Base-by-base conservation (phyloP, 2,797 vertebrate genomes). In the Rhinophrynus dorsalis region DNA sequence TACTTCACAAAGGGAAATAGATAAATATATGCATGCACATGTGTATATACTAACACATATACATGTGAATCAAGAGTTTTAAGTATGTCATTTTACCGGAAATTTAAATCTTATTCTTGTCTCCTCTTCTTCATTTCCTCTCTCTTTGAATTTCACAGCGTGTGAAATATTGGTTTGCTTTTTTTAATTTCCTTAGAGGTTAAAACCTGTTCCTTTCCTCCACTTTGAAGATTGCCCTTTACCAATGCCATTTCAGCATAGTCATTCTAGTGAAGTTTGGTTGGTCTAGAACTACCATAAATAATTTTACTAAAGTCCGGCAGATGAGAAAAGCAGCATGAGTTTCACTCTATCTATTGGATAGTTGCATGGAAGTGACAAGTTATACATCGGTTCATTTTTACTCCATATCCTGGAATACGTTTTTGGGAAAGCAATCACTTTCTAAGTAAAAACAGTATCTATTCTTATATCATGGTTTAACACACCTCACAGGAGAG, bases 141-240 rank as follows among this genome's bases (percentile, higher is more conserved):
- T 51, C 26, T 33, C 69, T 66, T 65, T 72, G 45, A 72, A 51
- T 65, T 72, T 72, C 69, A 73, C 69, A 73, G 69, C 69, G 30
- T 73, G 69, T 59, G 45, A 44, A 73, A 73, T 66, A 73, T 59
- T 51, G 69, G 54, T 66, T 73, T 59, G 23, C 38, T 56, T 66
- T 56, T 64, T 47, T 51, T 73, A 48, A 73, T 73, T 73, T 73
- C 69, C 69, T 60, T 73, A 59, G 69, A 45, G 69, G 69, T 73
- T 73, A 66, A 73, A 66, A 73, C 69, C 69, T 59, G 55, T 15
- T 26, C 61, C 62, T 59, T 73, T 35, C 15, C 42, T 62, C 52
- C 20, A 52, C 69, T 73, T 73, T 73, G 69, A 73, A 73, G 69
- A 73, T 73, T 73, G 69, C 61, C 69, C 69, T 73, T 63, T 59